Base-by-base conservation (phyloP, 2,797 vertebrate genomes). In the Gorsachius magnificus region DNA sequence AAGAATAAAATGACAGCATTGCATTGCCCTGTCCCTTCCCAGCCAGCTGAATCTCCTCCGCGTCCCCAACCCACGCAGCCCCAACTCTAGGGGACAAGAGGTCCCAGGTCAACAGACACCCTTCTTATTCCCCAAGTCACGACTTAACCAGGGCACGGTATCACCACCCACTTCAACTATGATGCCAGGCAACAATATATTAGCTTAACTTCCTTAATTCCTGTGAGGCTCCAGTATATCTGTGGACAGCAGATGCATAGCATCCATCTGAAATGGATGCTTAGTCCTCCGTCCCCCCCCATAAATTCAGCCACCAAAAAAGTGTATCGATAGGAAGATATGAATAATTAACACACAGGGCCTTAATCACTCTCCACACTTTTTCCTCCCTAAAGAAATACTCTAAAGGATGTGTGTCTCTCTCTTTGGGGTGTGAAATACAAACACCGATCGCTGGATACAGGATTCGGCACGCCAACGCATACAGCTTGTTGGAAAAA, bases 251-350 rank as follows among this genome's bases (percentile, higher is more conserved):
- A 68, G 51, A 46, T 1, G 2, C 5, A 0, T 0, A n/a, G 46
- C 28, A 35, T 2, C 38, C 56, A 13, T 3, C 22, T 5, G 21
- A 70, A 76, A 51, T 0, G 16, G 68, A 48, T 1, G 9, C 53
- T 31, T 6, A 21, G 7, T 8, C 28, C 14, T 28, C 41, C 15
- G 41, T 28, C n/a, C 5, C 13, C 12, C 38, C 28, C 3, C 0
- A 6, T 4, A 14, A 35, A 70, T 13, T 18, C 1, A 1, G 8
- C 14, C 48, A n/a, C 25, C 70, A 66, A 18, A 51, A 36, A 13
- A 20, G 4, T 1, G 1, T 2, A 19, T 1, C 2, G 29, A 14
- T 3, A 38, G 45, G 4, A 87, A 76, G 20, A 11, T 0, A 1
- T 1, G 3, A 43, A 43, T 6, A 2, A 35, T 13, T 43, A 24